Evolutionary conservation across 2,888 invertebrate genomes (phyloP).

Genomic region (Drosophila dives): DNA sequence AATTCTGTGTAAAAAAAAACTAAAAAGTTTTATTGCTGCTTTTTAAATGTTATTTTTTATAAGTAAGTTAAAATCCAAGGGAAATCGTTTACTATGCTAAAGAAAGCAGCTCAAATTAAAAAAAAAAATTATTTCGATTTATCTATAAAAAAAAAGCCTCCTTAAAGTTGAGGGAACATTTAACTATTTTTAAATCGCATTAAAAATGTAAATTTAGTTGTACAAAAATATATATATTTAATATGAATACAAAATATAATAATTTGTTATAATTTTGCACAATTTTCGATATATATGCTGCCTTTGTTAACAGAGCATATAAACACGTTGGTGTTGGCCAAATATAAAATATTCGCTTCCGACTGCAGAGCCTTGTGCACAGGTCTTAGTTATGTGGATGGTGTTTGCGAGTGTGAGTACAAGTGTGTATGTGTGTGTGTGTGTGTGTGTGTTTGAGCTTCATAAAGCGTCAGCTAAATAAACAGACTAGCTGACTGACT

Average conservation of each 20-base stretch:
- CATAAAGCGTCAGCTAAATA: slow-evolving; percentile 43
- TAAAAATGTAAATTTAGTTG: no score
- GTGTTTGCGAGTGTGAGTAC: neutral
- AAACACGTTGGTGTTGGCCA: slow-evolving; percentile 25
- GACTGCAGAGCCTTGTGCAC: slow-evolving; percentile 21
- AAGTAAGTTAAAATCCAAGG: neutral
- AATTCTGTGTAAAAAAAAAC: neutral
- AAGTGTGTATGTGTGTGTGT: slow-evolving; percentile 8
- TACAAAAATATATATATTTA: neutral
- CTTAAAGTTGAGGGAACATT: neutral
- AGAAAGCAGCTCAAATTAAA: neutral
- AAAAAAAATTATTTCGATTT: neutral
- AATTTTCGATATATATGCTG: neutral
- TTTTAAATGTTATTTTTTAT: no score
- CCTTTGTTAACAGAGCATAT: neutral
- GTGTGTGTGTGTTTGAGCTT: slow-evolving; percentile 11
- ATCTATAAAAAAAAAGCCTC: neutral
- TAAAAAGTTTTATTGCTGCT: neutral
- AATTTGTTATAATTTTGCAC: neutral
- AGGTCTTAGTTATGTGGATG: slow-evolving; percentile 35
- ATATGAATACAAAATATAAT: neutral
- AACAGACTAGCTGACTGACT: slow-evolving; percentile 36
- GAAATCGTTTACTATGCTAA: neutral
- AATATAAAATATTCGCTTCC: slow-evolving; percentile 53
- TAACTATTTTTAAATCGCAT: neutral